Evolutionary conservation across 2,888 invertebrate genomes (phyloP).

Genomic region (Oligia fasciuncula): DNA sequence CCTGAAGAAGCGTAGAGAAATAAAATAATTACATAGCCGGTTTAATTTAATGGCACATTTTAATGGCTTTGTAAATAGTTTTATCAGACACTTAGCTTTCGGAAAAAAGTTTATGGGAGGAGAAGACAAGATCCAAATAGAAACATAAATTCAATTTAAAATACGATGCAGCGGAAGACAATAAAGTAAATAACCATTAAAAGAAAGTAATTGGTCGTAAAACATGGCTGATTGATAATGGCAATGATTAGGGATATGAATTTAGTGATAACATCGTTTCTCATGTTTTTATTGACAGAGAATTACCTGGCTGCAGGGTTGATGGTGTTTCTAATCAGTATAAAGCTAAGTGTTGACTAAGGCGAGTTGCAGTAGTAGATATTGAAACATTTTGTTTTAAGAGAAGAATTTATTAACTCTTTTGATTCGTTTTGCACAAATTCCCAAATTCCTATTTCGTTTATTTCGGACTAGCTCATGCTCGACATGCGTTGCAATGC

Average conservation of each 20-base stretch:
- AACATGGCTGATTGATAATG: slow-evolving; percentile 54
- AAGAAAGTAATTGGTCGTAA: slow-evolving; percentile 63
- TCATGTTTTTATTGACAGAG: slow-evolving; percentile 43
- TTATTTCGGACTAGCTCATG: too few species aligned
- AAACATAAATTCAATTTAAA: slow-evolving; percentile 55
- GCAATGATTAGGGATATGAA: slow-evolving; percentile 56
- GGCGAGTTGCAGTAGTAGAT: neutral
- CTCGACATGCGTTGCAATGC: neutral
- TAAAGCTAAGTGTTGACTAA: slow-evolving; percentile 33
- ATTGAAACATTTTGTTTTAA: neutral
- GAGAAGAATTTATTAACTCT: neutral
- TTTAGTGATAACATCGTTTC: slow-evolving; percentile 58
- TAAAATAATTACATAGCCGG: slow-evolving; percentile 38
- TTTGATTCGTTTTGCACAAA: neutral
- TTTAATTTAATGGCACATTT: slow-evolving; percentile 57
- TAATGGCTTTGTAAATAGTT: slow-evolving; percentile 61
- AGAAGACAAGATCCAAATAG: slow-evolving; percentile 45
- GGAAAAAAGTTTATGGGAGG: slow-evolving; percentile 35
- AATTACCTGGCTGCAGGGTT: slow-evolving; percentile 43
- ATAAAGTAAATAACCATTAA: slow-evolving; percentile 55
- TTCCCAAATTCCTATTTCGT: neutral
- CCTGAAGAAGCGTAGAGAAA: slow-evolving; percentile 41
- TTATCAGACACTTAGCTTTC: slow-evolving; percentile 60
- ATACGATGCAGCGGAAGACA: slow-evolving; percentile 47
- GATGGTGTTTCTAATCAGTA: slow-evolving; percentile 43